Conservation (phyloP, 2,113 vertebrate species). For the Petroica traversi region DNA sequence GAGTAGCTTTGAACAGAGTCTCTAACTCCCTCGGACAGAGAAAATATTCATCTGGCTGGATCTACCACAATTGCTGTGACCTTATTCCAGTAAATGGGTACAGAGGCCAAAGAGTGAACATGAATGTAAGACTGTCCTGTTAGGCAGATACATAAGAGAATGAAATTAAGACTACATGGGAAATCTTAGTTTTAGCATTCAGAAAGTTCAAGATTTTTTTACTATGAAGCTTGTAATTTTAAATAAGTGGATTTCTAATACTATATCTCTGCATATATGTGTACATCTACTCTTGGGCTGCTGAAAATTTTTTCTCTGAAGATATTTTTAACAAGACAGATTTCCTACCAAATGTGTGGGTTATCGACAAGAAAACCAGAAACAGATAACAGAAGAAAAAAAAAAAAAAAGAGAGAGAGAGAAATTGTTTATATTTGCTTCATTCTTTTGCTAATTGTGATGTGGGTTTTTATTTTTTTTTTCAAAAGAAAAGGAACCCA, state of each 20-base stretch:
- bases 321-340: constrained; percentile 29
- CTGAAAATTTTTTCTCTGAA: not conserved
- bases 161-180: not conserved
- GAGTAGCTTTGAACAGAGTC: not conserved
- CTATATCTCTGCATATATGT: not conserved
- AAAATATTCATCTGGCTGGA: not conserved
- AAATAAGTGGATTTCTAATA: not conserved
- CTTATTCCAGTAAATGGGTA: not conserved
- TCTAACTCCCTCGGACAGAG: not conserved
- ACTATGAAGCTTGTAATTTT: not conserved
- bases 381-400: not conserved
- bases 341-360: not conserved
- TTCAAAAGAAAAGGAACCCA: not conserved
- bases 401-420: accelerated
- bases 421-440: not conserved
- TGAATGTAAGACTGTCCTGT: not conserved
- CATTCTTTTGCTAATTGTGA: not conserved
- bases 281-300: not conserved
- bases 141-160: not conserved
- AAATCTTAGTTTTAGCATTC: not conserved
- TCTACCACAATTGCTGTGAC: not conserved
- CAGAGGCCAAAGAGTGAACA: not conserved
- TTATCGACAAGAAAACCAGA: not conserved
- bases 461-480: not conserved
- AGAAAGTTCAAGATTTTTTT: not conserved